Base-by-base conservation (phyloP, 1,140 invertebrate species). In the Atta colombica region DNA sequence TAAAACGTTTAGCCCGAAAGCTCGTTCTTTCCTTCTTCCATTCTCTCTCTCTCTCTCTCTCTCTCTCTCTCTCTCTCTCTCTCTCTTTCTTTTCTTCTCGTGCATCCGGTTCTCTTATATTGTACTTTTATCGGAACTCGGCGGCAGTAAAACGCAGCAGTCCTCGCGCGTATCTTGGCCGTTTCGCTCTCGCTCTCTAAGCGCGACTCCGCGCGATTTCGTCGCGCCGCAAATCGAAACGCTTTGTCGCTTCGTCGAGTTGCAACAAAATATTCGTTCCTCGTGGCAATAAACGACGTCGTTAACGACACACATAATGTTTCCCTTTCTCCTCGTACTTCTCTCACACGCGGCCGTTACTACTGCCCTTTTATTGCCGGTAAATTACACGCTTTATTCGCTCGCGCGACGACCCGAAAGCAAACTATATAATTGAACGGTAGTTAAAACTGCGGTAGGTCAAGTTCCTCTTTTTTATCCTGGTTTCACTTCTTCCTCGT, bases 381-480 rank as follows among this genome's bases (percentile, higher is more conserved):
- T 95, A 95, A 95, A 95, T 95, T 94, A 94, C 93, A 89, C 87
- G 90, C 84, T 95, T 95, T 94, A 94, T 95, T 94, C 91, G 91
- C 49, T 91, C 90, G 86, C 77, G 87, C 90, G 90, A 93, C 88
- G 89, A 92, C 80, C 89, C 87, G 80, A 93, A 93, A 93, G 85
- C 87, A 91, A 93, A 94, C 89, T 92, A 78, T 92, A 93, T 94
- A 93, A 94, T 94, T 94, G 91, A 92, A 93, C 89, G 87, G 87
- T 91, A 88, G 88, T 92, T 91, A 91, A 92, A 92, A 87, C 92
- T 94, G 92, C 92, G 92, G 94, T 94, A 94, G 93, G 93, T 93
- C 89, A 90, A 80, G 86, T 88, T 92, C 85, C 81, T 75, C 65
- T 71, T 87, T 69, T 90, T 78, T 77, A 74, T 49, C 16, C 39